phyloP scores from a whole-genome alignment of 2,797 vertebrate genomes.

The Poeciliopsis gracilis region DNA sequence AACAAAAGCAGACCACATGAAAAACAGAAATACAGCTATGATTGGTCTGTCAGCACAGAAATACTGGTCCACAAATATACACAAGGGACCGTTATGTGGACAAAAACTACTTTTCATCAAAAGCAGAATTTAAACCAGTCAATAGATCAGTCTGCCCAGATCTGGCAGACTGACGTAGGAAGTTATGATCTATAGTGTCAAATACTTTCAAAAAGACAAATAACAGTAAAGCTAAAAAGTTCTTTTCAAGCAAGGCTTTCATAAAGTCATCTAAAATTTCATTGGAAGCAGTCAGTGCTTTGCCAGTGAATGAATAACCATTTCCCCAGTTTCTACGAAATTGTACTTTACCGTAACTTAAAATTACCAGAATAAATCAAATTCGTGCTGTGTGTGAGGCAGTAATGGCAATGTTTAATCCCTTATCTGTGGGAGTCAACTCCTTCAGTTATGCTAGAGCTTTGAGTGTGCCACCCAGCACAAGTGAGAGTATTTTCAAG shows the following conservation, averaged over 20 bases:
- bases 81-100: background rate
- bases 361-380: constrained; percentile 8
- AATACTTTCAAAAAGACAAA: background rate
- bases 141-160: too few relatives aligned
- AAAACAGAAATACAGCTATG: background rate
- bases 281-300: background rate
- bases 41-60: background rate
- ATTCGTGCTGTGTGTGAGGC: background rate
- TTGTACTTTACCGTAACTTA: background rate
- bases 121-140: background rate
- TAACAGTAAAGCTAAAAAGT: background rate
- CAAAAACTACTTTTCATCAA: background rate
- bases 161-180: background rate
- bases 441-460: constrained; percentile 21
- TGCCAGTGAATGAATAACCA: background rate
- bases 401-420: constrained; percentile 14
- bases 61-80: background rate
- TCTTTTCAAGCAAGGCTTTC: background rate
- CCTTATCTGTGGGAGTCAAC: constrained; percentile 7
- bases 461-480: constrained; percentile 40
- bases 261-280: background rate
- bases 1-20: background rate
- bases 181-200: background rate
- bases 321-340: background rate
- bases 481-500: constrained; percentile 22